phyloP scores from a whole-genome alignment of 2,113 vertebrate species.

The Strix aluco region DNA sequence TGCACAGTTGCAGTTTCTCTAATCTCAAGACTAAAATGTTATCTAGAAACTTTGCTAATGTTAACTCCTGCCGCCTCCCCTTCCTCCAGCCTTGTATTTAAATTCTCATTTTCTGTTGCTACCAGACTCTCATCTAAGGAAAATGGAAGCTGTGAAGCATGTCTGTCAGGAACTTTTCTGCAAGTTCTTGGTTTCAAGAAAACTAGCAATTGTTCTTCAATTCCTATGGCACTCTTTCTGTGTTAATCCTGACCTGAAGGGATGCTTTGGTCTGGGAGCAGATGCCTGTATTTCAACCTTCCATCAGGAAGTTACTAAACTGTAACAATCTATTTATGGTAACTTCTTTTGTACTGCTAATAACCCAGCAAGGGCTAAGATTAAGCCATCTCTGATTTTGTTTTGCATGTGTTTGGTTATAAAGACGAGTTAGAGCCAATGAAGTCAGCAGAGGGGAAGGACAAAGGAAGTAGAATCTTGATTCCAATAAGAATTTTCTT shows the following conservation, averaged over 20 bases:
- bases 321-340: constrained; percentile 60
- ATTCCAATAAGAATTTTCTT: constrained; percentile 55
- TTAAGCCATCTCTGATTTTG: constrained; percentile 46
- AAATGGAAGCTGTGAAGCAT: neutral
- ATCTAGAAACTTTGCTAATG: neutral
- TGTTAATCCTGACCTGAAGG: neutral
- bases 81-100: neutral
- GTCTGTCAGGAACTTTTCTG: neutral
- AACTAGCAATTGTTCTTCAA: neutral
- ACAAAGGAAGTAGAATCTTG: constrained; percentile 56
- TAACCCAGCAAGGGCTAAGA: constrained; percentile 28
- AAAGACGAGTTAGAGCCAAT: neutral
- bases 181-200: neutral
- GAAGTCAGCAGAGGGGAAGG: constrained; percentile 64
- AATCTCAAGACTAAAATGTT: neutral
- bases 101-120: neutral
- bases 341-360: constrained; percentile 47
- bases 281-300: constrained; percentile 18
- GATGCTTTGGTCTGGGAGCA: neutral
- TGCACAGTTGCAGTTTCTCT: neutral
- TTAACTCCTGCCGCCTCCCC: neutral
- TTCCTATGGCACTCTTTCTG: neutral
- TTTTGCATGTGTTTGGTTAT: neutral
- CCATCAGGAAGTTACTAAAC: constrained; percentile 55
- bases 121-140: neutral